Conservation (phyloP, 2,888 invertebrate species). For the Diarsia dahlii region DNA sequence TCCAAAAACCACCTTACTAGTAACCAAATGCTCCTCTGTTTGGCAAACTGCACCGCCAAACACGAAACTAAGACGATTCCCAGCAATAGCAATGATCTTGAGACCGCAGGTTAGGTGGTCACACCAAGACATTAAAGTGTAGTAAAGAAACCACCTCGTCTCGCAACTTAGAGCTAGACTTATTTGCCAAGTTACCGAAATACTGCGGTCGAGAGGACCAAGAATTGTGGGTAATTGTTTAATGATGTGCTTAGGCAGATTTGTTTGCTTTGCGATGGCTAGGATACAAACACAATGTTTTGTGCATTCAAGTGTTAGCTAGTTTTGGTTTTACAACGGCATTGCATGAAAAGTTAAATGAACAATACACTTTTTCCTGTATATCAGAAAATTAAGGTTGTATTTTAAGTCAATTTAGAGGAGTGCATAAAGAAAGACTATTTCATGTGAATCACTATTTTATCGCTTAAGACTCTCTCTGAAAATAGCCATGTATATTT, state of each 20-base stretch:
- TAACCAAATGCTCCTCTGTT: slow-evolving; percentile 1
- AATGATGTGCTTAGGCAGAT: slow-evolving; percentile 55
- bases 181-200: slow-evolving; percentile 74
- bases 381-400: neutral
- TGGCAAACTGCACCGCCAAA: slow-evolving; percentile 54
- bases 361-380: neutral
- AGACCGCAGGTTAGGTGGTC: slow-evolving; percentile 67
- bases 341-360: neutral
- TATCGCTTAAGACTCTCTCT: neutral
- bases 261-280: slow-evolving; percentile 18
- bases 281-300: neutral
- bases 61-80: slow-evolving; percentile 54
- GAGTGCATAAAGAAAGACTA: neutral
- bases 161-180: slow-evolving; percentile 71
- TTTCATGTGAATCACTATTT: neutral
- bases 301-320: neutral
- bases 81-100: slow-evolving; percentile 43
- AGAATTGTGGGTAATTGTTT: slow-evolving; percentile 66
- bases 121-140: slow-evolving; percentile 82
- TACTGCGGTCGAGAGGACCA: slow-evolving; percentile 52
- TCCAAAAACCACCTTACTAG: neutral
- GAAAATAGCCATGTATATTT: neutral
- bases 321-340: neutral
- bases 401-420: neutral
- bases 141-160: slow-evolving; percentile 82